Evolutionary conservation across 2,888 invertebrate genomes (phyloP).

Genomic region (Aspidiotus rigidus): DNA sequence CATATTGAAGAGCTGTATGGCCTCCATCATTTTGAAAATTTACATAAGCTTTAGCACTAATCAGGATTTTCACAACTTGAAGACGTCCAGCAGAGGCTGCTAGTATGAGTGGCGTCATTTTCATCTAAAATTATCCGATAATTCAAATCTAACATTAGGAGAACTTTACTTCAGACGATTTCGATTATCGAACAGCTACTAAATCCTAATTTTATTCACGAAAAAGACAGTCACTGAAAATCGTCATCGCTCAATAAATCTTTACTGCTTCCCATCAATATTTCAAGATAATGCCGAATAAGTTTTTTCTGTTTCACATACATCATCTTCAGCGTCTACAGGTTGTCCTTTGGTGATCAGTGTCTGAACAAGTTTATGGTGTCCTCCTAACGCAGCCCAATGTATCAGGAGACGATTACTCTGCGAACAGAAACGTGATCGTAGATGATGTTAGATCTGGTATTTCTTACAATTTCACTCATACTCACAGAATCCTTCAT

Average conservation of each 20-base stretch:
- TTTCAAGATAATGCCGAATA: conserved; percentile 1
- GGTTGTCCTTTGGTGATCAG: conserved; percentile 57
- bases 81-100: conserved; percentile 67
- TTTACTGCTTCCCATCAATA: too few species aligned
- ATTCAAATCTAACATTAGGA: conserved; percentile 17
- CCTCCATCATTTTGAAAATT: conserved; percentile 63
- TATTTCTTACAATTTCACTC: background rate
- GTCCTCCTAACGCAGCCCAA: conserved; percentile 72
- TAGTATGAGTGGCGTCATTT: conserved; percentile 68
- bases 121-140: conserved; percentile 45
- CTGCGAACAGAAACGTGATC: conserved; percentile 46
- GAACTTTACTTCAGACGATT: too few species aligned
- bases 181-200: too few species aligned
- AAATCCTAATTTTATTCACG: too few species aligned
- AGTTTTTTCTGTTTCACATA: conserved; percentile 40
- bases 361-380: conserved; percentile 60
- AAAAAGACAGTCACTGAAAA: too few species aligned
- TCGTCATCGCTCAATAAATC: too few species aligned
- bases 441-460: background rate
- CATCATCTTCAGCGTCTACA: conserved; percentile 63
- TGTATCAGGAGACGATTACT: conserved; percentile 63
- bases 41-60: conserved; percentile 61
- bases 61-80: conserved; percentile 56
- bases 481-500: conserved; percentile 15
- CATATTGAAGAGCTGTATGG: conserved; percentile 74